Evolutionary conservation across 2,797 vertebrate species (phyloP).

Genomic region (Eurystomus glaucurus): DNA sequence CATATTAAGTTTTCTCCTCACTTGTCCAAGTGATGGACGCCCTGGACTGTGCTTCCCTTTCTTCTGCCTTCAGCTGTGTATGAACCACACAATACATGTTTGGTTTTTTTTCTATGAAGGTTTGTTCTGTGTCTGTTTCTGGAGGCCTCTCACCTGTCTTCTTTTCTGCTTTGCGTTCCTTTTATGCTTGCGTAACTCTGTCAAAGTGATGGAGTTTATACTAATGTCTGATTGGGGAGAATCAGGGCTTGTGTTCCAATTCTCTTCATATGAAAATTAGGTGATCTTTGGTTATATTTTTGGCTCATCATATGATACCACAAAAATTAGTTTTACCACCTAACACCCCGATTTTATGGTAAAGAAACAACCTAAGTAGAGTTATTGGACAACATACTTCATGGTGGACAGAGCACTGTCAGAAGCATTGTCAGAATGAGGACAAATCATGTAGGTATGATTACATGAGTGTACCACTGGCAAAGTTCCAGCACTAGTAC

Average conservation of each 20-base stretch:
- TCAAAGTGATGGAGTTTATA: not conserved
- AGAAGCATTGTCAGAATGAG: not conserved
- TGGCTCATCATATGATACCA: not conserved
- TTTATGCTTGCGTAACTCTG: not conserved
- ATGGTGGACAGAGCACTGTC: not conserved
- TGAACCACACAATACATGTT: not conserved
- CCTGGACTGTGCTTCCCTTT: not conserved
- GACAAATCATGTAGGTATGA: not conserved
- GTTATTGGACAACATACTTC: not conserved
- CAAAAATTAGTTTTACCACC: not conserved
- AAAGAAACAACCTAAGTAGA: not conserved
- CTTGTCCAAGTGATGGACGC: not conserved
- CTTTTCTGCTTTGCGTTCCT: not conserved
- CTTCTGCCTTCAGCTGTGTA: not conserved
- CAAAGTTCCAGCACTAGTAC: not conserved
- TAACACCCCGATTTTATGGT: not conserved
- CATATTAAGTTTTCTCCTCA: not conserved
- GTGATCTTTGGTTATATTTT: not conserved
- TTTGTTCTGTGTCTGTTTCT: not conserved
- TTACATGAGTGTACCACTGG: not conserved
- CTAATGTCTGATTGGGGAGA: not conserved
- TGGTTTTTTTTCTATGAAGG: fast-evolving
- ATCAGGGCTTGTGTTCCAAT: fast-evolving
- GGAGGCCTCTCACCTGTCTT: not conserved
- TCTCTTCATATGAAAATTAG: not conserved